These are phyloP conservation scores for Gymnosoma rotundatum DNA, from an alignment of 2,888 invertebrate species.

Conservation along the genomic window DNA sequence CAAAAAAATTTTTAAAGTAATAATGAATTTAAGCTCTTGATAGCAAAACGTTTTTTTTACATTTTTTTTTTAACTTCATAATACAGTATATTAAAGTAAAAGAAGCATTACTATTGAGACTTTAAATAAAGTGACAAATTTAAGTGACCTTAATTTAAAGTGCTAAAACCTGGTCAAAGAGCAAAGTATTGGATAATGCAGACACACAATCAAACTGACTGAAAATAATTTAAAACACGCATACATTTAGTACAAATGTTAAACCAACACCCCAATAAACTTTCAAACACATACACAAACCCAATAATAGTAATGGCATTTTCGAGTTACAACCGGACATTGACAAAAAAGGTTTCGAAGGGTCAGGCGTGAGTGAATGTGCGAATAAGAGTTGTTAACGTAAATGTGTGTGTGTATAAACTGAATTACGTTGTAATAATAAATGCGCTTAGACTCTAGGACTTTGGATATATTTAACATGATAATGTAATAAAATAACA, in stretches of 20 bases:
- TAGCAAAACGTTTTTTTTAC: not conserved
- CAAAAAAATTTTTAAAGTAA: not conserved
- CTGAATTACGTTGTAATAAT: conserved; percentile 20
- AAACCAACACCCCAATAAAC: not conserved
- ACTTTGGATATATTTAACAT: conserved; percentile 47
- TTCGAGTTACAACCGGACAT: conserved; percentile 53
- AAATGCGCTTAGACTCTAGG: conserved; percentile 39
- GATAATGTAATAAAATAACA: conserved; percentile 60
- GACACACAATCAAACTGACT: conserved; percentile 55
- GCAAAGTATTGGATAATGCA: conserved; percentile 45
- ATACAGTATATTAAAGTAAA: not conserved
- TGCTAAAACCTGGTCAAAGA: conserved; percentile 59
- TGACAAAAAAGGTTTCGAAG: conserved; percentile 57
- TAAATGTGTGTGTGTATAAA: conserved; percentile 44
- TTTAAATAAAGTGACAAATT: conserved; percentile 38
- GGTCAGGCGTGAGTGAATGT: conserved; percentile 60
- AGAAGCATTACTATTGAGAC: not conserved
- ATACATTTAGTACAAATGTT: conserved; percentile 37
- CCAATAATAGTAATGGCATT: conserved; percentile 24
- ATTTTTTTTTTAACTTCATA: not conserved
- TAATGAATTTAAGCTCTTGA: not conserved
- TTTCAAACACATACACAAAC: not conserved
- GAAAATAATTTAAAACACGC: conserved; percentile 40
- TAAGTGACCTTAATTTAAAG: conserved; percentile 55
- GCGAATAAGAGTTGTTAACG: conserved; percentile 36